phyloP scores from a whole-genome alignment of 2,113 vertebrate species.

The Lepidothrix coronata region DNA sequence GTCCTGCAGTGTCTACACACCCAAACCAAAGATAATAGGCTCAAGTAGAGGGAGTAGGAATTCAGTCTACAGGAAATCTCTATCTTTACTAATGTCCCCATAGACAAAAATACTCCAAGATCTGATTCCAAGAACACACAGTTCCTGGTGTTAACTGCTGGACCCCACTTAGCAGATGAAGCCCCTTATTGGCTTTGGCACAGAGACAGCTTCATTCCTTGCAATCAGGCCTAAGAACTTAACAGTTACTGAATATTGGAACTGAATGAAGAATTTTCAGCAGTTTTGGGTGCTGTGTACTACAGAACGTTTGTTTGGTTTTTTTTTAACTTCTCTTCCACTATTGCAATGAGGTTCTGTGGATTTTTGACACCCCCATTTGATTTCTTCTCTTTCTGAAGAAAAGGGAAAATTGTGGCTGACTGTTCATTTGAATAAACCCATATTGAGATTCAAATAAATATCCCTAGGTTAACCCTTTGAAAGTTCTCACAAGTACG shows the following conservation, averaged over 20 bases:
- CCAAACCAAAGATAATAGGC: neutral
- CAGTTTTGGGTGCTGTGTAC: neutral
- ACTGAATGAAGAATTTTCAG: neutral
- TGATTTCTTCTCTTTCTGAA: neutral
- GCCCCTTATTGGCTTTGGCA: neutral
- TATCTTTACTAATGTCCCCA: neutral
- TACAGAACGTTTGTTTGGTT: neutral
- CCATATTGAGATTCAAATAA: constrained; percentile 21
- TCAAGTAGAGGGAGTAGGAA: neutral
- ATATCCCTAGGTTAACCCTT: neutral
- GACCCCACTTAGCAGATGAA: neutral
- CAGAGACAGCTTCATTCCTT: neutral
- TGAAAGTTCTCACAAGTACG: neutral
- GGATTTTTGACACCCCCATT: accelerated
- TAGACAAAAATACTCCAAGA: neutral
- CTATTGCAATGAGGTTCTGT: neutral
- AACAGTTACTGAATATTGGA: neutral
- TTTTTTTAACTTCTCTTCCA: neutral
- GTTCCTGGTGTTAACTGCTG: neutral
- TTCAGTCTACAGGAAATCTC: neutral
- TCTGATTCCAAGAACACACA: neutral
- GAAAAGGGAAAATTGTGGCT: neutral
- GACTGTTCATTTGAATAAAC: neutral
- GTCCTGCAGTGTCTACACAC: neutral
- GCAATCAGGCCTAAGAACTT: neutral